These are phyloP conservation scores for Cossypha caffra DNA, from an alignment of 2,797 vertebrate genomes.

Conservation along the genomic window DNA sequence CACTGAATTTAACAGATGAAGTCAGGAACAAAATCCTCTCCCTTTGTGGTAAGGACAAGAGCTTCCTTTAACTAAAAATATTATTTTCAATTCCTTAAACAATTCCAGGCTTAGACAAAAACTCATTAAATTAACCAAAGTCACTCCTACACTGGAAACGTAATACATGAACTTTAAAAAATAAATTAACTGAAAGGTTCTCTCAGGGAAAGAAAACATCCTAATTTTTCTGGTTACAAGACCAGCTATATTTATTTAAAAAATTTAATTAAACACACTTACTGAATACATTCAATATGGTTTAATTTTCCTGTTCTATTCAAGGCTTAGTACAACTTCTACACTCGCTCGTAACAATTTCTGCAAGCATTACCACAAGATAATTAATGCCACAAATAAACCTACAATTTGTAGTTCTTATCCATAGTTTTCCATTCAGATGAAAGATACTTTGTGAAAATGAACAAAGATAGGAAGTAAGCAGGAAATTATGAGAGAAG, in stretches of 20 bases:
- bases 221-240: background rate
- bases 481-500: background rate
- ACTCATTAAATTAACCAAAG: background rate
- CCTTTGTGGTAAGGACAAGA: background rate
- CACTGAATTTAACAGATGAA: background rate
- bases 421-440: background rate
- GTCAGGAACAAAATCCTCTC: background rate
- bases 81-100: background rate
- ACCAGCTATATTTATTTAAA: background rate
- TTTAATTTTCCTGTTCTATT: background rate
- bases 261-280: background rate
- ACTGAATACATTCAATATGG: background rate
- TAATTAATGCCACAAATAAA: background rate
- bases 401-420: background rate
- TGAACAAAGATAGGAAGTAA: background rate
- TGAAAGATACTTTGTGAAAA: background rate
- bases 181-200: background rate
- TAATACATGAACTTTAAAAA: background rate
- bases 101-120: background rate
- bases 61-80: background rate
- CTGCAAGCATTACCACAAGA: background rate
- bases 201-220: background rate
- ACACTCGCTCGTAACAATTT: background rate
- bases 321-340: background rate
- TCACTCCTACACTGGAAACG: background rate